Evolutionary conservation across 2,888 invertebrate genomes (phyloP), one percentile per base, ranked within the genome.

Genomic region (Fragum sueziense): DNA sequence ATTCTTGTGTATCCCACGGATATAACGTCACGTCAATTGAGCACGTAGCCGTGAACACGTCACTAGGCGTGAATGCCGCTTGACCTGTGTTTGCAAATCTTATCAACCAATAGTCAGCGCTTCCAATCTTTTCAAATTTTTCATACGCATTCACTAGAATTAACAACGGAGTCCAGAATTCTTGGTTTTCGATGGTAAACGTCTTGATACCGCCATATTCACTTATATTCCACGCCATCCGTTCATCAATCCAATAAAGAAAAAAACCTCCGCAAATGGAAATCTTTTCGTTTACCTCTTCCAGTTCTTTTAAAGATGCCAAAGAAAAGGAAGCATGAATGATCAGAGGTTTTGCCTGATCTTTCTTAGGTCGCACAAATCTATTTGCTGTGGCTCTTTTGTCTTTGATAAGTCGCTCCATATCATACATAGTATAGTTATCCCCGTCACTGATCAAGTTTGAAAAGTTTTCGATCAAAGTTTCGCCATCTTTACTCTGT

Each of bases 151-250:
- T 81, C 4, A 61, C 71, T 1, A 81, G 37, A 27, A 70, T 34
- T 52, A 81, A n/a, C 31, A 52, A 37, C 31, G 81, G 81, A 20
- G 69, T 37, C 81, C 81, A 81, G n/a, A 78, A 29, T 2, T 54
- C 37, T 29, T 41, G 41, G 25, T 57, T 47, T n/a, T 78, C 72
- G 7, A 75, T 25, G 7, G 59, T 65, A 3, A 72, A 33, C 2
- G 70, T 25, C 20, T 71, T 54, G 9, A 78, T 33, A 20, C 74
- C 75, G 9, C 73, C 73, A 27, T 75, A 78, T 0, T 73, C 41
- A 17, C 31, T 25, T 0, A 57, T 61, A 29, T 78, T 62, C 81
- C 81, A 81, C 11, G 29, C 54, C 51, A 74, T 71, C 3, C 61
- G 29, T 34, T 75, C 73, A 14, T 81, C 81, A 14, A 51, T 37